Conservation (phyloP, 2,113 vertebrate species). For the Corynorhinus townsendii region DNA sequence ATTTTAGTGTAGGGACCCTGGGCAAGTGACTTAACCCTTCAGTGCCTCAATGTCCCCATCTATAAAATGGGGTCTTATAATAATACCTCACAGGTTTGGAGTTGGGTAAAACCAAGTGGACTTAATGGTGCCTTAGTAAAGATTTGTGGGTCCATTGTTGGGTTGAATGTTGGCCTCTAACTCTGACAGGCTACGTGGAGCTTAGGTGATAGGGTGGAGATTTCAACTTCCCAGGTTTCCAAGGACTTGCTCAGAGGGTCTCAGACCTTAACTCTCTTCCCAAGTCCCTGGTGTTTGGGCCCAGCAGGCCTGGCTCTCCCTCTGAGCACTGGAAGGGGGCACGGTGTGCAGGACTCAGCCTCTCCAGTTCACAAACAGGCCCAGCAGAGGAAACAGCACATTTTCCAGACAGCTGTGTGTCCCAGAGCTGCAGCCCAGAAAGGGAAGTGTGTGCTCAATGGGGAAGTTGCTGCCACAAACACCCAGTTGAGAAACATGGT, state of each 20-base stretch:
- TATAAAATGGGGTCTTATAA: neutral
- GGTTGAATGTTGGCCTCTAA: neutral
- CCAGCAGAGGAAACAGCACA: neutral
- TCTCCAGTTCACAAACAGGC: neutral
- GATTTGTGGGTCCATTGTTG: neutral
- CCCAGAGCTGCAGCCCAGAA: neutral
- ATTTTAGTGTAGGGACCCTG: neutral
- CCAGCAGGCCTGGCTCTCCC: neutral
- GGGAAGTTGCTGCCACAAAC: slow-evolving; percentile 40
- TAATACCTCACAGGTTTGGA: neutral
- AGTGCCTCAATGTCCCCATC: neutral
- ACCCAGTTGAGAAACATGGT: slow-evolving; percentile 2
- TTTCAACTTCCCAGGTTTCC: neutral
- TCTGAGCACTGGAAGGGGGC: neutral
- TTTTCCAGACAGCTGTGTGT: neutral
- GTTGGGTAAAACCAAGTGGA: neutral
- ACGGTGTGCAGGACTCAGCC: neutral
- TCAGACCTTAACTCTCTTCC: neutral
- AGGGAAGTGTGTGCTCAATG: neutral
- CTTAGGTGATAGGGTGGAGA: neutral
- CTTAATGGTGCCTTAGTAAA: neutral
- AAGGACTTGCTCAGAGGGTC: neutral
- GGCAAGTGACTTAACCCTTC: neutral
- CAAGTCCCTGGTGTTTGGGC: neutral
- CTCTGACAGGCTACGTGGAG: neutral